Base-by-base conservation (phyloP, 2,797 vertebrate genomes). In the Spinus olivaceus region DNA sequence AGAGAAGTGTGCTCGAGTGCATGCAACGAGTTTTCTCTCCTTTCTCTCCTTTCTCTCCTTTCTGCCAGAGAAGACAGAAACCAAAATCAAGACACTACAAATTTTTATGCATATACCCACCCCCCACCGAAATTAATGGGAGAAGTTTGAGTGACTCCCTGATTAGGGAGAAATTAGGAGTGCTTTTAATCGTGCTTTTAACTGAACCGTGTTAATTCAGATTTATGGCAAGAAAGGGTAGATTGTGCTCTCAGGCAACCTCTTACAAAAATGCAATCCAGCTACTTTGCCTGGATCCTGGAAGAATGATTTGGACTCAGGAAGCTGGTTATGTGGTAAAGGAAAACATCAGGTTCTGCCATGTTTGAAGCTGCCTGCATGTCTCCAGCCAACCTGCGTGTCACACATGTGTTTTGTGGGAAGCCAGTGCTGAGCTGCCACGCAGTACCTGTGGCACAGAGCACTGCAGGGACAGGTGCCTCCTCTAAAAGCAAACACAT, bases 181-280 rank as follows among this genome's bases (percentile, higher is more conserved):
- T 47, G 14, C 10, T 73, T 92, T 90, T 77, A 59, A 61, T 37
- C 5, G 2, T 49, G 12, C 13, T 80, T 91, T 88, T 89, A 32
- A 65, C 39, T 22, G 30, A 64, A 53, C n/a, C 2, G 0, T 65
- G 41, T 56, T 61, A 78, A 61, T 85, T 78, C 37, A 27, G n/a
- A 57, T 41, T 42, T 83, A 37, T 35, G 28, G 30, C 46, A 87
- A 63, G 56, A 81, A 92, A 51, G 53, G 10, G 2, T 32, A 61
- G 69, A 63, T 88, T 46, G 32, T 71, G 21, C 64, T 91, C 49
- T 74, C 51, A 73, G 80, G 64, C 71, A 89, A 39, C 14, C 18
- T 80, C 65, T 39, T 47, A 49, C 50, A 87, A 77, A 91, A 89
- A 85, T 10, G 47, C 56, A 81, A 79, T 81, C 54, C 33, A 60